phyloP scores from a whole-genome alignment of 2,797 vertebrate genomes.

The Danio kyathit region DNA sequence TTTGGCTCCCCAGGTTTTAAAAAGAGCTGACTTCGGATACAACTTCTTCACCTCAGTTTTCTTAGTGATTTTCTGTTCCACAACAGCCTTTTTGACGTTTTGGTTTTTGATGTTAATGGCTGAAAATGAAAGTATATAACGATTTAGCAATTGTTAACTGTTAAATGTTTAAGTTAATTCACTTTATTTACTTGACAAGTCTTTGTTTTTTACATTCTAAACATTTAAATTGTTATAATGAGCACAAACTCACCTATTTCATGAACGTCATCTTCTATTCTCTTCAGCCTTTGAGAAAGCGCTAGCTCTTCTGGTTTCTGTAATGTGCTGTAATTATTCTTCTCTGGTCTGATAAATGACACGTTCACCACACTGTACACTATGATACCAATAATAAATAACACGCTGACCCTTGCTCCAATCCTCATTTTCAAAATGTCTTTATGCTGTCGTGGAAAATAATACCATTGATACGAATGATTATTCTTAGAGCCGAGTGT shows the following conservation, averaged over 20 bases:
- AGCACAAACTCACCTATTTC: slow-evolving; percentile 55
- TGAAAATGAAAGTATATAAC: background rate
- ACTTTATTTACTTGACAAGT: too few species aligned
- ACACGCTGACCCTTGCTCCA: background rate
- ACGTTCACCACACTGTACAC: slow-evolving; percentile 18
- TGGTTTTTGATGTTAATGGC: background rate
- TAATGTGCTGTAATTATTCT: background rate
- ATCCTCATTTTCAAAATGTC: slow-evolving; percentile 39
- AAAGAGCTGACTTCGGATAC: slow-evolving; percentile 88
- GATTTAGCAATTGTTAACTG: too few species aligned
- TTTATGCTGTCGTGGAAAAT: too few species aligned
- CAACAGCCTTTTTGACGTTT: background rate
- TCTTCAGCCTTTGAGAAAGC: slow-evolving; percentile 32
- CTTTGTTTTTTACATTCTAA: too few species aligned
- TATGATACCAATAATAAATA: background rate
- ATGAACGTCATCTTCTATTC: slow-evolving; percentile 47
- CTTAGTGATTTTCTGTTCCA: background rate
- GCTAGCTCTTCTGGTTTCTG: background rate
- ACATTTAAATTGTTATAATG: too few species aligned
- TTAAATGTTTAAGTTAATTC: too few species aligned
- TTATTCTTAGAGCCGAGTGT: too few species aligned
- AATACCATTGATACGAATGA: too few species aligned
- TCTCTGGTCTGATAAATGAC: background rate
- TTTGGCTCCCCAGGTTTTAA: slow-evolving; percentile 83
- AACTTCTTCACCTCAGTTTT: slow-evolving; percentile 73